A percentile compares a stretch with the other conserved stretches of the same genome.
Conservation (phyloP, 2,888 invertebrate genomes). For the Leptinotarsa haldemani region DNA sequence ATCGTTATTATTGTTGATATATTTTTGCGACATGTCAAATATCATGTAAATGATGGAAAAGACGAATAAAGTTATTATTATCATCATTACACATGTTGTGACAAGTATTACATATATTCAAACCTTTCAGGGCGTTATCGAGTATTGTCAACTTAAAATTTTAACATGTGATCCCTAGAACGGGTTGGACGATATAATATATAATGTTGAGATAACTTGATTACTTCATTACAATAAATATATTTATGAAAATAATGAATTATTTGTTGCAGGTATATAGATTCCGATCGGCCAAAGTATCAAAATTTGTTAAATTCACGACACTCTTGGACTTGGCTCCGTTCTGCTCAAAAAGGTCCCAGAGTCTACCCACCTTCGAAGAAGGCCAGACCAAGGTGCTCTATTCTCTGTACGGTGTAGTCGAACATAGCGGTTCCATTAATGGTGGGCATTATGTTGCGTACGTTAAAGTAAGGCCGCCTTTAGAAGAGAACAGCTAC, state of each 20-base stretch:
- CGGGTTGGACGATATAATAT: no score
- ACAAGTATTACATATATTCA: no score
- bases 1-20: no score
- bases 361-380: conserved; percentile 69
- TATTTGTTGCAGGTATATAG: conserved; percentile 53
- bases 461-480: conserved; percentile 88
- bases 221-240: conserved; percentile 21
- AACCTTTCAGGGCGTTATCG: no score
- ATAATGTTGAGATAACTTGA: not conserved
- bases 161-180: no score
- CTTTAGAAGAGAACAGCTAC: conserved; percentile 72
- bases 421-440: conserved; percentile 93
- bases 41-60: no score
- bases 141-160: no score
- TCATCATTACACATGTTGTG: no score
- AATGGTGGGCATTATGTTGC: conserved; percentile 94
- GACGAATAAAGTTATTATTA: no score
- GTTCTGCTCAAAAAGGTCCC: conserved; percentile 79
- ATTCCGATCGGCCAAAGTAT: conserved; percentile 81
- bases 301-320: conserved; percentile 89
- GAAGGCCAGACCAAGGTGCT: conserved; percentile 68
- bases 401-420: conserved; percentile 94
- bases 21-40: no score
- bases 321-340: conserved; percentile 88
- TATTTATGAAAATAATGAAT: conserved; percentile 14